Percentiles rank a stretch among this genome's conserved stretches.
phyloP scores from a whole-genome alignment of 2,888 invertebrate species.

The Alentia gelatinosa region DNA sequence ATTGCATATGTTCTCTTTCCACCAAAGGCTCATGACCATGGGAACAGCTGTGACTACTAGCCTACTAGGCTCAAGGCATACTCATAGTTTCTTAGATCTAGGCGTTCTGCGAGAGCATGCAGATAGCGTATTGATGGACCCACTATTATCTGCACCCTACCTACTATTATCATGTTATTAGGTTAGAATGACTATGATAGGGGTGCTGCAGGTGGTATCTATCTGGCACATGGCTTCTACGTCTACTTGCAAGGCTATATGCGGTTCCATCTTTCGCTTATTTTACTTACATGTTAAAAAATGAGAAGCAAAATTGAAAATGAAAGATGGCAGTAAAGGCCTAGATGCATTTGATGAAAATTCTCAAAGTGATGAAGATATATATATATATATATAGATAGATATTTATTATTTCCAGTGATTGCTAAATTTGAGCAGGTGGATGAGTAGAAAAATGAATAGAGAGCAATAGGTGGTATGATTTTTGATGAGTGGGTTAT shows the following conservation, averaged over 20 bases:
- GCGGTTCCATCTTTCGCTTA: not conserved
- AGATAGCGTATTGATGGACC: not conserved
- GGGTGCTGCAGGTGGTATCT: too few relatives aligned
- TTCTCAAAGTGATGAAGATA: not conserved
- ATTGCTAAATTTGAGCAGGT: not conserved
- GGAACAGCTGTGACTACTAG: not conserved
- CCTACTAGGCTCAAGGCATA: not conserved
- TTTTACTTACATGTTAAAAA: not conserved
- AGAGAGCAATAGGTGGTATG: too few relatives aligned
- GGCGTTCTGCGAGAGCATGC: not conserved
- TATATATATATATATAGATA: not conserved
- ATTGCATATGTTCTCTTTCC: not conserved
- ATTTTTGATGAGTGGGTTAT: not conserved
- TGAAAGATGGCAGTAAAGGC: not conserved
- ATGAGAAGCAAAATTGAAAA: not conserved
- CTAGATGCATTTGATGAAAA: not conserved
- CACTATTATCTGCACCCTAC: not conserved
- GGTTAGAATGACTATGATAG: not conserved
- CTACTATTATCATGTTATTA: not conserved
- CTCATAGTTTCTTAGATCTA: not conserved
- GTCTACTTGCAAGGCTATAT: not conserved
- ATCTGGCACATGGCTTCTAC: not conserved
- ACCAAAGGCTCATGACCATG: not conserved
- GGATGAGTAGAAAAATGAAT: too few relatives aligned
- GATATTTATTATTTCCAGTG: not conserved